Percentiles rank a stretch among this genome's conserved stretches.
These are phyloP conservation scores for Polyploca ridens DNA, from an alignment of 2,888 invertebrate genomes.

Conservation along the genomic window DNA sequence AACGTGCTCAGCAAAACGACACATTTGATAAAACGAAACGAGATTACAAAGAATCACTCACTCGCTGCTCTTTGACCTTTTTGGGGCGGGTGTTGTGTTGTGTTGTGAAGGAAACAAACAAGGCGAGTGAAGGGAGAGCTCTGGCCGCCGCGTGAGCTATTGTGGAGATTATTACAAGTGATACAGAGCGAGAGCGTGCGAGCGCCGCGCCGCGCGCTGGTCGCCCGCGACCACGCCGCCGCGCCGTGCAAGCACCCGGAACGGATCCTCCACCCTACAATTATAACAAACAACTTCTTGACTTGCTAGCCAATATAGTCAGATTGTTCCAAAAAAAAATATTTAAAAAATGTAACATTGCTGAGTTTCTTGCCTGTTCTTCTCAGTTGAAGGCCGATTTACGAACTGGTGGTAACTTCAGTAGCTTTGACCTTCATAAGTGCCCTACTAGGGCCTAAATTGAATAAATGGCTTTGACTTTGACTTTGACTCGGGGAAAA, in stretches of 20 bases:
- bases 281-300: no score
- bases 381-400: no score
- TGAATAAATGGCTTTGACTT: no score
- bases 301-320: no score
- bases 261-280: not conserved
- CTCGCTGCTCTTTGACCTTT: slow-evolving; percentile 4
- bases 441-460: no score
- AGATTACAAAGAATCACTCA: slow-evolving; percentile 9
- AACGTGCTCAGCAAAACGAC: not conserved
- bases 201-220: not conserved
- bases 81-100: not conserved
- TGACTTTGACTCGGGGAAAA: not conserved
- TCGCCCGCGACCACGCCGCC: not conserved
- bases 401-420: no score
- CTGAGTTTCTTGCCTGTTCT: no score
- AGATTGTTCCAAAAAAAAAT: no score
- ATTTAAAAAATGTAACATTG: no score
- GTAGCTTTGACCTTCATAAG: no score
- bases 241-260: not conserved
- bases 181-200: not conserved
- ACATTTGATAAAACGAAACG: slow-evolving; percentile 7
- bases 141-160: not conserved
- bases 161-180: not conserved
- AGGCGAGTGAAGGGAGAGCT: not conserved
- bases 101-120: not conserved